These are phyloP conservation scores for Drosophila mettleri DNA, from an alignment of 2,888 invertebrate species.

Conservation along the genomic window DNA sequence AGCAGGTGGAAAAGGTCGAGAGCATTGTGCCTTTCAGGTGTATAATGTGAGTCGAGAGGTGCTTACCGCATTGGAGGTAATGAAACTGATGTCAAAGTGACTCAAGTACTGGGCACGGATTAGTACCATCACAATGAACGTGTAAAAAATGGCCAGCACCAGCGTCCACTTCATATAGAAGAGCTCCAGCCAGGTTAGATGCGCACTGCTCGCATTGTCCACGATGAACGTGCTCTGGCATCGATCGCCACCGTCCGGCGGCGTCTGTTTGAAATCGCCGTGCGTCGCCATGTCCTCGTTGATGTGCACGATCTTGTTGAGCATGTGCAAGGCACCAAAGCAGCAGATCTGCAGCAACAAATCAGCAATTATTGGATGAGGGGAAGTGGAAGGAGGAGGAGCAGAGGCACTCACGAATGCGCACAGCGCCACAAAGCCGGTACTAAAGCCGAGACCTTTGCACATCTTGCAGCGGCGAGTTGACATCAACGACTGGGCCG, in stretches of 20 bases:
- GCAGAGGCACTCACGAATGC: slow-evolving; percentile 54
- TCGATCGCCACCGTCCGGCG: background rate
- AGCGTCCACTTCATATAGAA: slow-evolving; percentile 60
- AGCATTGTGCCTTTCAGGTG: background rate
- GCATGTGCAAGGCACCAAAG: slow-evolving; percentile 55
- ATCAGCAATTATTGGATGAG: background rate
- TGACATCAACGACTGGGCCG: slow-evolving; percentile 32
- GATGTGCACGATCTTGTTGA: slow-evolving; percentile 54
- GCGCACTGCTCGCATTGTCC: slow-evolving; percentile 13
- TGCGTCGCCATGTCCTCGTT: slow-evolving; percentile 9
- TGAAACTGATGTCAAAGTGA: slow-evolving; percentile 52
- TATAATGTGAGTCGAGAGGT: background rate
- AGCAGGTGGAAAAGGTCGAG: no score
- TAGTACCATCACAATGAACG: slow-evolving; percentile 49
- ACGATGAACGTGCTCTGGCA: slow-evolving; percentile 38
- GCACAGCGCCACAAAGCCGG: slow-evolving; percentile 45
- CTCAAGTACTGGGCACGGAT: slow-evolving; percentile 61
- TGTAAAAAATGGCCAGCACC: slow-evolving; percentile 53
- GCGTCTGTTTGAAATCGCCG: background rate
- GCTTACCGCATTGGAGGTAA: slow-evolving; percentile 58
- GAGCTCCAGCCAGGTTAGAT: slow-evolving; percentile 56
- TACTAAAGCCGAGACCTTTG: slow-evolving; percentile 47
- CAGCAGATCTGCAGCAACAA: slow-evolving; percentile 46
- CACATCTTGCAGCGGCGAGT: slow-evolving; percentile 47
- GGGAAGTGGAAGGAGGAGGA: background rate